These are phyloP conservation scores for Amblyjoppa fuscipennis DNA, from an alignment of 2,888 invertebrate genomes.

Conservation along the genomic window DNA sequence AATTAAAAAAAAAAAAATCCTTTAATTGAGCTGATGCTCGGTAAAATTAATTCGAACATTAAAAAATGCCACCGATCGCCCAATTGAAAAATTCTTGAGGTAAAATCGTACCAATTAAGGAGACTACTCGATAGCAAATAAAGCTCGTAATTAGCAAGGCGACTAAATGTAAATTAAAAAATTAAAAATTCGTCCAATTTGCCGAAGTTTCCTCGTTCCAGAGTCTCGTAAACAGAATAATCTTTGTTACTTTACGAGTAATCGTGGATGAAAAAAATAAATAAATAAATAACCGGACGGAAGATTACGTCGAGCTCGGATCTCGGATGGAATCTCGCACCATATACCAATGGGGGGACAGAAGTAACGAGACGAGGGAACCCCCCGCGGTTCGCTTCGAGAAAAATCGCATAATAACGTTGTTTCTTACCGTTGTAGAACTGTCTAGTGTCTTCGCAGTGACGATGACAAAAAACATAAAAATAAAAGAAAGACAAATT, in stretches of 20 bases:
- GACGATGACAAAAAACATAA: constrained; percentile 7
- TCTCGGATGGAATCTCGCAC: constrained; percentile 30
- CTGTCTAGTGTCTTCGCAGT: constrained; percentile 35
- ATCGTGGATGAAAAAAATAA: constrained; percentile 15
- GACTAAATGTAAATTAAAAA: background rate
- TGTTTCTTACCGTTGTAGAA: constrained; percentile 34
- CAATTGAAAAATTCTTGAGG: background rate
- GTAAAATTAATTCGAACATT: background rate
- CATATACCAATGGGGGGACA: constrained; percentile 28
- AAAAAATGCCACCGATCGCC: background rate
- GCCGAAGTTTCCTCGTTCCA: constrained; percentile 44
- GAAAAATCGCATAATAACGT: constrained; percentile 64
- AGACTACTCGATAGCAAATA: constrained; percentile 4
- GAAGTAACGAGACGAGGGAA: constrained; percentile 45
- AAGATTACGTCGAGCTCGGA: constrained; percentile 27
- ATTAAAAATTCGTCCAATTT: constrained; percentile 50
- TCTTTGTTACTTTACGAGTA: constrained; percentile 50
- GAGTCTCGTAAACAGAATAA: constrained; percentile 41
- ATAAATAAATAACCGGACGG: constrained; percentile 3
- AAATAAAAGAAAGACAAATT: constrained; percentile 10
- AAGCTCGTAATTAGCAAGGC: background rate
- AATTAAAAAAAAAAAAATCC: background rate
- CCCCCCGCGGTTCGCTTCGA: constrained; percentile 47
- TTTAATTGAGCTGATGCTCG: background rate
- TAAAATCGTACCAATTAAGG: background rate